Conservation (phyloP, 2,888 invertebrate species). For the Lagria hirta region DNA sequence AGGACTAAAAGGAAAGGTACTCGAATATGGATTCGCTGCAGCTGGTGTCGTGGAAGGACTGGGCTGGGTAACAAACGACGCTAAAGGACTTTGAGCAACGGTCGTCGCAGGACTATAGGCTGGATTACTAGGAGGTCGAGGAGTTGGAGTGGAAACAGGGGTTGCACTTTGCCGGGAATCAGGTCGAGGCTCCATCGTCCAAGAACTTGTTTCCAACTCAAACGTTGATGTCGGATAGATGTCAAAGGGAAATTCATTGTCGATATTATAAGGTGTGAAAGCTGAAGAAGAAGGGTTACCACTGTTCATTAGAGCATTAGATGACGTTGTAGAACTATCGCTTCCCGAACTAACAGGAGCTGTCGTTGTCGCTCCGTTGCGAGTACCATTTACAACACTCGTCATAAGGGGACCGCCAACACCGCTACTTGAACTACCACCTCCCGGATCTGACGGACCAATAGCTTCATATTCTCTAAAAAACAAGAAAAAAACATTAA, state of each 20-base stretch:
- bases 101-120: constrained; percentile 45
- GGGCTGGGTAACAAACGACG: constrained; percentile 58
- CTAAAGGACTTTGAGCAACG: constrained; percentile 50
- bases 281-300: constrained; percentile 33
- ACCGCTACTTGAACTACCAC: constrained; percentile 29
- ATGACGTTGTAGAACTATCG: constrained; percentile 40
- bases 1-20: constrained; percentile 65
- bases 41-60: constrained; percentile 53
- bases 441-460: constrained; percentile 48
- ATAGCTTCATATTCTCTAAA: constrained; percentile 48
- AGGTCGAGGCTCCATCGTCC: constrained; percentile 55
- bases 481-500: too few relatives aligned
- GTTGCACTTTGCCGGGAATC: constrained; percentile 64
- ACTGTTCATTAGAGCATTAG: constrained; percentile 13
- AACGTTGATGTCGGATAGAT: constrained; percentile 63
- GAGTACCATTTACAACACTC: constrained; percentile 67
- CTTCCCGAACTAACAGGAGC: constrained; percentile 42
- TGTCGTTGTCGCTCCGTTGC: constrained; percentile 50
- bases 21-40: constrained; percentile 41
- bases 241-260: constrained; percentile 53
- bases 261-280: constrained; percentile 45
- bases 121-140: constrained; percentile 59
- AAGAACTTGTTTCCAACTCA: constrained; percentile 53
- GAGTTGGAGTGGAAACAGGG: constrained; percentile 64
- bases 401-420: constrained; percentile 75